Percentiles rank a stretch among this genome's conserved stretches.
Evolutionary conservation across 2,113 vertebrate genomes (phyloP).

Genomic region (Crypturellus undulatus): DNA sequence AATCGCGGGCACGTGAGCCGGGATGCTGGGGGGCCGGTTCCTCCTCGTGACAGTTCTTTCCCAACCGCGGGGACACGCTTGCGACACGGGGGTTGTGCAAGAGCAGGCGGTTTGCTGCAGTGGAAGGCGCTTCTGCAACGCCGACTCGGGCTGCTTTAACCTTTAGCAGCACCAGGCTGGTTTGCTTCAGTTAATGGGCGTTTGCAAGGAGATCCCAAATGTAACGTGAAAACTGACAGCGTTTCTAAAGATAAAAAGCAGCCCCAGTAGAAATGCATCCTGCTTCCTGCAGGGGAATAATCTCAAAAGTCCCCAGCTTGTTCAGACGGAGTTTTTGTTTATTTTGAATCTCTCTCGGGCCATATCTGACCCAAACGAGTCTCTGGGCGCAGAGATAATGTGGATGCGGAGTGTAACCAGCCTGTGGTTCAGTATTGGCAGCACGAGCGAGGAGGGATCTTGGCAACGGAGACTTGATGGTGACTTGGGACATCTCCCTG

Average conservation of each 20-base stretch:
- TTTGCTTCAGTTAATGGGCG: not conserved
- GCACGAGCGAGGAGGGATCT: not conserved
- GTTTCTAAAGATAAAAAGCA: not conserved
- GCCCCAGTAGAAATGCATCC: not conserved
- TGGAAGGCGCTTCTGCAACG: rapidly evolving
- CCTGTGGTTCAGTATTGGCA: not conserved
- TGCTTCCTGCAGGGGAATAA: rapidly evolving
- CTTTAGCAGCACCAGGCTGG: not conserved
- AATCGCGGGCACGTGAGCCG: not conserved
- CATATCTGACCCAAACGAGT: rapidly evolving
- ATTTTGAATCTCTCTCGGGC: not conserved
- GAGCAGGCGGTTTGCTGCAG: not conserved
- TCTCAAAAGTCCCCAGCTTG: not conserved
- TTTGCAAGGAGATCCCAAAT: not conserved
- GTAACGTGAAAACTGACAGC: rapidly evolving
- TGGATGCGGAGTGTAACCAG: not conserved
- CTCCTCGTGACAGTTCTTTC: not conserved
- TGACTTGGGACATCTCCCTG: not conserved
- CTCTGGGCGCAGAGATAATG: rapidly evolving
- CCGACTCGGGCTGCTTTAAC: not conserved
- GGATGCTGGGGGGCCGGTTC: not conserved
- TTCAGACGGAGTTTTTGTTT: not conserved
- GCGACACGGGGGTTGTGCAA: not conserved
- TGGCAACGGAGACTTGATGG: not conserved
- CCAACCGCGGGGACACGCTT: not conserved